Evolutionary conservation across 2,113 vertebrate genomes (phyloP), one percentile per base, ranked within the genome.

Genomic region (Nannobrachium achirus): DNA sequence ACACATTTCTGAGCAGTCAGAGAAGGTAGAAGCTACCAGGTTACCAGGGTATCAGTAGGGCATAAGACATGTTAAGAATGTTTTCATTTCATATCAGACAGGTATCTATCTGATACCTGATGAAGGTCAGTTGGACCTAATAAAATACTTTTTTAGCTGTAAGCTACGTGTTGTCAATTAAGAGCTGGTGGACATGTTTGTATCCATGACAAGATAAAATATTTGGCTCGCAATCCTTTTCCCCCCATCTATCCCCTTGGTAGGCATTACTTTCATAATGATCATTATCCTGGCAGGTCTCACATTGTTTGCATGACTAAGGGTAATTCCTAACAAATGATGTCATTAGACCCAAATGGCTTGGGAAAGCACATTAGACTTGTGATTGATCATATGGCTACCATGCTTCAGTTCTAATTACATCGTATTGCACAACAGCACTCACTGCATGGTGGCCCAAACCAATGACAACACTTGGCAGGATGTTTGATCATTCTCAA

Each of bases 311-410:
- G 16, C 8, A 14, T 5, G 7, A 66, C 41, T 39, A 46, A 56
- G 20, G 64, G 20, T 14, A 66, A 38, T 14, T 10, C 18, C 56
- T 59, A 57, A 73, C 56, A 66, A 66, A 76, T 33, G 18, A 53
- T 11, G 63, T 10, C 56, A 69, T 75, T 75, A 69, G 65, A 65
- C 1, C 16, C 0, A 51, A 65, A 63, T 1, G 8, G 63, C 59
- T 57, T 1, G 1, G 33, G 44, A 56, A 65, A 69, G 61, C 1
- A 11, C 56, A 57, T 61, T 66, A 45, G 14, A 10, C 5, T 4
- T 45, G 25, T 48, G 13, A 71, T 42, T 25, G 41, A 61, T 71
- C 53, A 51, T 56, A 50, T 50, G 7, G 16, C 46, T 7, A 25
- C 33, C 20, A 41, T 45, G 50, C 70, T 19, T 14, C 40, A n/a